Conservation (phyloP, 2,113 vertebrate species). For the Lontra canadensis region DNA sequence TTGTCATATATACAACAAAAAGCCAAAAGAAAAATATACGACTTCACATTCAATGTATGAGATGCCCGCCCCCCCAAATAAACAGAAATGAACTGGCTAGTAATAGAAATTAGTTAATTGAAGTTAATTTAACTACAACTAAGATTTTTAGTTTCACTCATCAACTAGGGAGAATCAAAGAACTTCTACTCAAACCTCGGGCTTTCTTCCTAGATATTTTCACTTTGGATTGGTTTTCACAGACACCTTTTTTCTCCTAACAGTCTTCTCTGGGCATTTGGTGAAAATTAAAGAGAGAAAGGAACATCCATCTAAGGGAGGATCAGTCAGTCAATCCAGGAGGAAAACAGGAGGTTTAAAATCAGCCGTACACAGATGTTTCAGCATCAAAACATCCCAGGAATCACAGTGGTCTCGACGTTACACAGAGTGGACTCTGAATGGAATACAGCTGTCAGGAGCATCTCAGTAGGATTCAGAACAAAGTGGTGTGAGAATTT, state of each 20-base stretch:
- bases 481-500: background rate
- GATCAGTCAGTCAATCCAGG: background rate
- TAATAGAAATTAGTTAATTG: background rate
- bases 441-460: background rate
- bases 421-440: background rate
- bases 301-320: background rate
- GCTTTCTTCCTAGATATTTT: background rate
- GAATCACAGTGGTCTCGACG: conserved; percentile 3
- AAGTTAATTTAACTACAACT: background rate
- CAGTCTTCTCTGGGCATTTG: background rate
- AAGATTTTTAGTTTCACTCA: background rate
- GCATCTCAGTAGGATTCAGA: background rate
- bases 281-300: background rate
- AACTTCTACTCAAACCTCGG: background rate
- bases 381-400: background rate
- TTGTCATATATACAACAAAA: background rate
- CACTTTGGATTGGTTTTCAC: background rate
- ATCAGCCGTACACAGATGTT: background rate
- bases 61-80: background rate
- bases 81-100: background rate
- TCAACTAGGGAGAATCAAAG: background rate
- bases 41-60: background rate
- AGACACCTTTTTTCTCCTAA: background rate
- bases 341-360: background rate
- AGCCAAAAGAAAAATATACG: background rate